Conservation (phyloP, 2,888 invertebrate genomes). For the Cinara cedri region DNA sequence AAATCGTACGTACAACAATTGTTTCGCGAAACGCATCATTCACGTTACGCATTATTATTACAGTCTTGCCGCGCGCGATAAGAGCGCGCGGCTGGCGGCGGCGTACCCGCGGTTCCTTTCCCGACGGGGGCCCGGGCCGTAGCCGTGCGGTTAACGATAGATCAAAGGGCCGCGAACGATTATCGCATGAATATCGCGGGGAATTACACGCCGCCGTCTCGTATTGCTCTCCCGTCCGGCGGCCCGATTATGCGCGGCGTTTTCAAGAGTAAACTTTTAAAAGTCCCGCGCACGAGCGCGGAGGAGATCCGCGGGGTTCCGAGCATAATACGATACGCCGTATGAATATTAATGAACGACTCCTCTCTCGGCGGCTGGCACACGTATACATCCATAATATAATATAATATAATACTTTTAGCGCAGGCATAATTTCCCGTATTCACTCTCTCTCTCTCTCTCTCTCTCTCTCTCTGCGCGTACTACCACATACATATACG, state of each 20-base stretch:
- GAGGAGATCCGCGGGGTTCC: no score
- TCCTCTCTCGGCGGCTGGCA: neutral
- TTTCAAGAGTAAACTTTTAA: conserved; percentile 29
- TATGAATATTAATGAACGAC: conserved; percentile 49
- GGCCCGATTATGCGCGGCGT: neutral
- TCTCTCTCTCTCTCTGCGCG: no score
- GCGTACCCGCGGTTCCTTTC: no score
- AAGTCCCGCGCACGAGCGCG: conserved; percentile 5
- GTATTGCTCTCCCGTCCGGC: no score
- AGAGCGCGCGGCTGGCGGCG: no score
- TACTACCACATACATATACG: no score
- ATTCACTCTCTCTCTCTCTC: conserved; percentile 14
- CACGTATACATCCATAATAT: no score
- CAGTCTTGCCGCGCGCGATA: no score
- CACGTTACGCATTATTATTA: no score
- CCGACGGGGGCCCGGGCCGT: no score
- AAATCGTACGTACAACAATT: no score
- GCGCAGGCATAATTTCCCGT: conserved; percentile 1
- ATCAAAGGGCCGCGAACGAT: neutral
- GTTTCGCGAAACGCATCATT: no score
- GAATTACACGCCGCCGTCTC: neutral
- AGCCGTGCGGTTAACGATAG: neutral
- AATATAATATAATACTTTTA: conserved; percentile 9
- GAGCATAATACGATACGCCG: neutral
- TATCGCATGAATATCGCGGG: conserved; percentile 1